Conservation (phyloP, 2,113 vertebrate genomes). For the Tragelaphus buxtoni region DNA sequence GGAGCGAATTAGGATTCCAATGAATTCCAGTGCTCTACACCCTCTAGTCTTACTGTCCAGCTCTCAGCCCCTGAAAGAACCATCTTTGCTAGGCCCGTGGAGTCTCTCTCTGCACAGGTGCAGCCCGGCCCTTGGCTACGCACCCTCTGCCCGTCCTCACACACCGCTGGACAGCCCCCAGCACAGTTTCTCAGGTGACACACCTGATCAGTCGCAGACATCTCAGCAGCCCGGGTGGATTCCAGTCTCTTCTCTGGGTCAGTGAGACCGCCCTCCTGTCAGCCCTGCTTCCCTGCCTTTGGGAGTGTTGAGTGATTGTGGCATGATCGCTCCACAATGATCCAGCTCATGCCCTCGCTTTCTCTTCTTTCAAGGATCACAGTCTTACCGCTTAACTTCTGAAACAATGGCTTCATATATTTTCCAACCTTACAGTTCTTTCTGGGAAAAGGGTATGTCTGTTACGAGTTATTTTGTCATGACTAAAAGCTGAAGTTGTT, state of each 20-base stretch:
- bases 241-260: background rate
- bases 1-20: accelerated
- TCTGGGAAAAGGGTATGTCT: background rate
- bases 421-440: background rate
- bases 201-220: background rate
- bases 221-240: background rate
- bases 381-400: background rate
- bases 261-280: background rate
- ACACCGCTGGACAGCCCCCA: background rate
- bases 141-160: no score
- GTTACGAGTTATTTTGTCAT: background rate
- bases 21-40: background rate
- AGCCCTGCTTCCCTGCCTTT: background rate
- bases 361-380: background rate
- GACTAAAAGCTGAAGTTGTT: background rate
- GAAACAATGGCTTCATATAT: background rate
- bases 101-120: background rate
- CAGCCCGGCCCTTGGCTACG: background rate
- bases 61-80: background rate
- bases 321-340: background rate
- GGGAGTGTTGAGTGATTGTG: background rate
- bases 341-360: background rate
- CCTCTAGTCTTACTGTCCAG: background rate
- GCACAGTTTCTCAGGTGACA: background rate
- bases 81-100: background rate